Base-by-base conservation (phyloP, 2,113 vertebrate genomes). In the Dasypus novemcinctus region DNA sequence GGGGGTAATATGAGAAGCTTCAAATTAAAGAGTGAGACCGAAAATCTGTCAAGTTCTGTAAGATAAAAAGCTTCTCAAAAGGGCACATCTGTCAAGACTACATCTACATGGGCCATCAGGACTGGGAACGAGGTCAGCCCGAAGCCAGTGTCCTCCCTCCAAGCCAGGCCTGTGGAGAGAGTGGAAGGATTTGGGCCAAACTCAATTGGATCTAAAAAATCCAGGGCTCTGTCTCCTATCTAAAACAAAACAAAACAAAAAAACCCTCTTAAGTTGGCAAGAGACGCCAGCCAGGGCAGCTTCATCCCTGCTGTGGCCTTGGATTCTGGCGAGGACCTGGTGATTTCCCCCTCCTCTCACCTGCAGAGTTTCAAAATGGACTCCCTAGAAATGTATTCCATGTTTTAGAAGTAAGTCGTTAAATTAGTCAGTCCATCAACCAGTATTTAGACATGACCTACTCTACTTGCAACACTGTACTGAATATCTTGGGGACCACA, bases 21-120 rank as follows among this genome's bases (percentile, higher is more conserved):
- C 96, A 98, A 98, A 98, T 98, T 97, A 97, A 98, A 98, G 97
- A 97, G 97, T 97, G 97, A 98, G 98, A 97, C 95, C 18, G 96
- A 98, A 98, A 98, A 98, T 98, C 98, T 98, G 97, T 98, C 98
- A 98, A 96, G 95, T 97, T 98, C 95, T 88, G 1, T 96, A 98
- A 98, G 98, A 97, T 91, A 96, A 97, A 98, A 98, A 98, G 98
- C 98, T 96, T 95, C 97, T 98, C 64, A 25, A 95, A 97, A 98
- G 97, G 95, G 97, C 98, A 98, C 96, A 96, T 98, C 97, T 97
- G 97, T 98, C 97, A 98, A n/a, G 0, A 97, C 89, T 97, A 86
- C 76, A 84, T 97, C 98, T 98, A 97, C 96, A 96, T 74, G 96
- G 95, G 92, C 95, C 96, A 95, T 72, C 95, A 66, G 46, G 96